These are phyloP conservation scores for Pluvialis apricaria DNA, from an alignment of 2,113 vertebrate genomes.

Conservation along the genomic window DNA sequence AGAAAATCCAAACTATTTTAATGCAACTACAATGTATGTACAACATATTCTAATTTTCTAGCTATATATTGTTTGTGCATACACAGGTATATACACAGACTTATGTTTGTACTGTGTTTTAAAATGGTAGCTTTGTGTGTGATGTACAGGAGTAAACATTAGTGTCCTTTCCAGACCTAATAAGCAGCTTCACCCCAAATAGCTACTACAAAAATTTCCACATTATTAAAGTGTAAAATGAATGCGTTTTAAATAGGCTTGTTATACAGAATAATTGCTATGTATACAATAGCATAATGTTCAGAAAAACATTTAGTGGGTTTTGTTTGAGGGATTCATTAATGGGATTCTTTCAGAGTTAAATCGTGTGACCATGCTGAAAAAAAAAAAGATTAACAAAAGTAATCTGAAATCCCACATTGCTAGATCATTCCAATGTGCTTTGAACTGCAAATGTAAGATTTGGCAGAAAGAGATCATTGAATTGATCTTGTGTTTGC, in stretches of 20 bases:
- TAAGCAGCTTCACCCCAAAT: neutral
- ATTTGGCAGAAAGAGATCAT: neutral
- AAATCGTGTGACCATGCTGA: neutral
- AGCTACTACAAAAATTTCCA: neutral
- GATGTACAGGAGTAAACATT: neutral
- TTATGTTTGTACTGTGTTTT: neutral
- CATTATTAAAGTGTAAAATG: neutral
- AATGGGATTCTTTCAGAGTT: neutral
- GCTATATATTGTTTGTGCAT: neutral
- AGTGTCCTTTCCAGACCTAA: neutral
- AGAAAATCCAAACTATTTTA: neutral
- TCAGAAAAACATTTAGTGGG: neutral
- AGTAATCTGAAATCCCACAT: neutral
- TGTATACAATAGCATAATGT: neutral
- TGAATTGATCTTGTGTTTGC: neutral
- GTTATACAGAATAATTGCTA: neutral
- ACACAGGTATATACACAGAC: neutral
- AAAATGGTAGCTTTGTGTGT: neutral
- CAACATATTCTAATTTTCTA: neutral
- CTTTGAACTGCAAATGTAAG: neutral
- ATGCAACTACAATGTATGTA: neutral
- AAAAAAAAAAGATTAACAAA: neutral
- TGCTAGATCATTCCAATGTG: neutral
- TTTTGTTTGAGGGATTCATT: neutral
- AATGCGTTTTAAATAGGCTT: neutral